A percentile compares a stretch with the other conserved stretches of the same genome.
Conservation (phyloP, 2,888 invertebrate species). For the Mycalesis mineus region DNA sequence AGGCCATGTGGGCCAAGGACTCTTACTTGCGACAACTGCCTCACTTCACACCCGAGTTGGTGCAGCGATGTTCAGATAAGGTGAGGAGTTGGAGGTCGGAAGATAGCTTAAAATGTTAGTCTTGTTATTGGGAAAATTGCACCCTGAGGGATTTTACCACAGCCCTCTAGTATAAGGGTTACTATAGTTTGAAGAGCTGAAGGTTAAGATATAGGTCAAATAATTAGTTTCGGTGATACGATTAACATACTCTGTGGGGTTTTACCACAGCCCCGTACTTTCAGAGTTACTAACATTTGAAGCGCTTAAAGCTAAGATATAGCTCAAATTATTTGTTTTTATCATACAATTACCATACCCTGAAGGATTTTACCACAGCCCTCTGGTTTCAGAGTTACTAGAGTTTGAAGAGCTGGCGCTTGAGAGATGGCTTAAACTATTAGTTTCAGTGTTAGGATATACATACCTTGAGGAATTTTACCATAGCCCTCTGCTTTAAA, state of each 20-base stretch:
- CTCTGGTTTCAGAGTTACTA: neutral
- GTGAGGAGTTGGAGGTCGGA: slow-evolving; percentile 49
- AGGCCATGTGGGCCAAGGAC: slow-evolving; percentile 99
- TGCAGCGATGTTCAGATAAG: slow-evolving; percentile 94
- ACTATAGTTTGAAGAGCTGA: too few species aligned
- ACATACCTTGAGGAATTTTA: too few species aligned
- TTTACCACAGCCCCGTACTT: neutral
- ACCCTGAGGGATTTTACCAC: too few species aligned
- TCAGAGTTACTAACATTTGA: neutral
- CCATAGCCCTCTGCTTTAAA: neutral
- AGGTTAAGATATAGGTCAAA: too few species aligned
- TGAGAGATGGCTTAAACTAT: neutral
- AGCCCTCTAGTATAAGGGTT: too few species aligned
- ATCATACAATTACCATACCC: neutral
- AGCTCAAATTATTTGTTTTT: neutral
- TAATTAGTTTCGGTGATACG: too few species aligned
- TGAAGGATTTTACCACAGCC: neutral
- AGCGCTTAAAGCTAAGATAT: neutral
- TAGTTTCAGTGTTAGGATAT: neutral
- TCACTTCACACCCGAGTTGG: slow-evolving; percentile 92
- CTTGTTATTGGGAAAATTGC: neutral
- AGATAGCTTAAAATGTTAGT: neutral
- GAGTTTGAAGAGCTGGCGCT: neutral
- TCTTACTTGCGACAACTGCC: slow-evolving; percentile 98
- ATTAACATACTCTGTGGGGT: neutral